Evolutionary conservation across 1,140 invertebrate genomes (phyloP), one percentile per base, ranked within the genome.

Genomic region (Eubasilissa regina): DNA sequence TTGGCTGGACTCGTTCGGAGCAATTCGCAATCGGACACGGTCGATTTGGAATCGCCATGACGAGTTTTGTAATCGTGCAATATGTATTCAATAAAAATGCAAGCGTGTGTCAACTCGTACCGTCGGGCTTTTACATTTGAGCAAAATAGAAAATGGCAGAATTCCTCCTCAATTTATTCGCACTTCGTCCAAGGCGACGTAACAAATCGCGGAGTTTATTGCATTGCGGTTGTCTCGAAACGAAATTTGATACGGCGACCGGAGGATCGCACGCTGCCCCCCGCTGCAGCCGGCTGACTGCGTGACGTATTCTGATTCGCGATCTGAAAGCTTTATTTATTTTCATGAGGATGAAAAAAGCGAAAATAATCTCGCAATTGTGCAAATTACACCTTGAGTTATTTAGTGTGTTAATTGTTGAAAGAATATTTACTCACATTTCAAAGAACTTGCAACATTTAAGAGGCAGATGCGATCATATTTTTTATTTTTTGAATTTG

Each of bases 121-220:
- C 60, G 60, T 68, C 47, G 55, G 66, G n/a, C 66, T 51, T 56
- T 53, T 70, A 44, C 48, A 58, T 70, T 47, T 56, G 76, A 78
- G 56, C 56, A 47, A 68, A 78, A 78, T 78, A 78, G 76, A 78
- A 78, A 78, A 78, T 72, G 76, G 76, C 76, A 72, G 51, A 47
- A 72, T 78, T 78, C 76, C 53, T 72, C 35, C 35, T 78, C 76
- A 72, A 78, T 78, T 80, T 80, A 81, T 81, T 58, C 72, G 17
- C 73, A 35, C 77, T 47, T 35, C 56, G 58, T 75, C 62, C 77
- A 48, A 43, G 47, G 64, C 77, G 75, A 77, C 66, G 81, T 55
- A 77, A 82, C 81, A 82, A 82, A 82, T 82, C 78, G 81, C 72
- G 25, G 70, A 64, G 66, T 82, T 82, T 82, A 82, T 82, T 74